Evolutionary conservation across 2,113 vertebrate genomes (phyloP), one percentile per base, ranked within the genome.

Genomic region (Nettapus auritus): DNA sequence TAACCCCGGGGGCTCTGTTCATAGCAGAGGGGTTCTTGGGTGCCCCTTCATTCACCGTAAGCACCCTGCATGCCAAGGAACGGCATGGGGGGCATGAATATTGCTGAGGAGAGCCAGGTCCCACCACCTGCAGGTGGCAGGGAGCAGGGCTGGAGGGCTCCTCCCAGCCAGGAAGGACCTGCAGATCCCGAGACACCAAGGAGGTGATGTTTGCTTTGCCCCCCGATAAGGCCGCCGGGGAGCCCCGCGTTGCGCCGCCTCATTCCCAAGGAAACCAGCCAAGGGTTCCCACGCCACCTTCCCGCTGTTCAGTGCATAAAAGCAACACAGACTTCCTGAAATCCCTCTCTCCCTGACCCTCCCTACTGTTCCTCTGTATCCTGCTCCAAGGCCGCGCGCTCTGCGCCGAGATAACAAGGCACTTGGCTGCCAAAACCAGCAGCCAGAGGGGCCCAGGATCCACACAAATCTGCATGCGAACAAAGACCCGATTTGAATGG

Each of bases 201-300:
- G 46, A 10, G 70, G 12, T 16, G 1, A 4, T 16, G 40, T 56
- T 85, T 34, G 20, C 66, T 40, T 33, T 34, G 34, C 53, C 63
- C 77, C 22, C 56, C 1, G 23, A 38, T 19, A 60, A 76, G 33
- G 57, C 57, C 3, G 33, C 33, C 42, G 16, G 75, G 0, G 3
- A 26, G 59, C 28, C n/a, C 13, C 92, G 76, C 77, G 73, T 76
- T 29, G 69, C 23, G 2, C 25, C 3, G 63, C 23, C 86, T 83
- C 85, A 56, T 80, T 91, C 92, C 82, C 94, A 94, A 92, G 89
- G 92, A 84, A 95, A 84, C 68, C 8, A 81, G 68, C 77, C 85
- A 67, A 93, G 81, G 77, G 52, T 86, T 94, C 85, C 93, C 93
- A 94, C 88, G 82, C 81, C 86, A 85, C 83, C 90, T 93, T 93